phyloP scores from a whole-genome alignment of 1,140 invertebrate species.

The Drosophila murphyi region DNA sequence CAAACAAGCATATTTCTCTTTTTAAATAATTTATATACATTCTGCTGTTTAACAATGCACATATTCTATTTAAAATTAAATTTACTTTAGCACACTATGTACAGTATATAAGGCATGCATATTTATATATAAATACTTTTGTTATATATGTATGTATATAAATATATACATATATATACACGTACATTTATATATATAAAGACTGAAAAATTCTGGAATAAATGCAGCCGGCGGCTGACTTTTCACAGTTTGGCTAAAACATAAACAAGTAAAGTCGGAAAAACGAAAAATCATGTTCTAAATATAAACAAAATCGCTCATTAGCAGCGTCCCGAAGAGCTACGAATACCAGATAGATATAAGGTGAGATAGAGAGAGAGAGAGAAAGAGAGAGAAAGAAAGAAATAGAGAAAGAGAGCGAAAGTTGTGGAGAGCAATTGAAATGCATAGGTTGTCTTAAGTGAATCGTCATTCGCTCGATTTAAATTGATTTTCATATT shows the following conservation, averaged over 20 bases:
- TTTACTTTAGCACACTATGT: constrained; percentile 16
- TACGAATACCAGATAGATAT: constrained; percentile 3
- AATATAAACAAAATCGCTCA: constrained; percentile 65
- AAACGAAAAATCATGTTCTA: constrained; percentile 79
- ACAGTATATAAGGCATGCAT: background rate
- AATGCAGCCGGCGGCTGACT: constrained; percentile 72
- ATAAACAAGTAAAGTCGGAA: constrained; percentile 72
- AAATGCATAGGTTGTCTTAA: constrained; percentile 51
- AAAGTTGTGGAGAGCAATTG: constrained; percentile 17
- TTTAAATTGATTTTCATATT: constrained; percentile 58
- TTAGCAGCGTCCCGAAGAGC: constrained; percentile 23
- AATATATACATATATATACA: constrained; percentile 1
- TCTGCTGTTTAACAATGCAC: constrained; percentile 6
- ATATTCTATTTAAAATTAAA: constrained; percentile 29
- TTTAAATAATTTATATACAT: constrained; percentile 24
- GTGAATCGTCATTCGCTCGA: constrained; percentile 48
- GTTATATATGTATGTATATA: background rate
- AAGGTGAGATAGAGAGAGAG: background rate
- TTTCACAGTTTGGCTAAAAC: constrained; percentile 66
- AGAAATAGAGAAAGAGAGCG: background rate
- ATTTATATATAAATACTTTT: background rate
- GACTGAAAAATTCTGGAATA: constrained; percentile 71
- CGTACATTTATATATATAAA: constrained; percentile 23
- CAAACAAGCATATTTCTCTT: constrained; percentile 26
- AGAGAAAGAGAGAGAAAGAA: constrained; percentile 10